Base-by-base conservation (phyloP, 1,140 invertebrate species). In the Heliconius himera region DNA sequence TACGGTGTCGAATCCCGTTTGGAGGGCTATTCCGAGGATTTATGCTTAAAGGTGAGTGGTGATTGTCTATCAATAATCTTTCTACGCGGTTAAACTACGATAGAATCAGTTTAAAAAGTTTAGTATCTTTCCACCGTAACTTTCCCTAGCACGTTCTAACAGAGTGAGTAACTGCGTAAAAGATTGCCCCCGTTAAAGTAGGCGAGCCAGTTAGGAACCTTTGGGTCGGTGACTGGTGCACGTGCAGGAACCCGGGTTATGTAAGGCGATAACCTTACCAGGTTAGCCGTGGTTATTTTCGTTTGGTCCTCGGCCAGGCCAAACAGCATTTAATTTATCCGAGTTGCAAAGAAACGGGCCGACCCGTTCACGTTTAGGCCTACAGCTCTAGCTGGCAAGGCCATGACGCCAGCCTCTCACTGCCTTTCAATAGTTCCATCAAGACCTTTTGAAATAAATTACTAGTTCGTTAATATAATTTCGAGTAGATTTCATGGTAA, bases 11-110 rank as follows among this genome's bases (percentile, higher is more conserved):
- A 88, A 88, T 89, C 86, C 89, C 86, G 90, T 91, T 90, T 87
- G 88, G 86, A 87, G 83, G 82, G 86, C 85, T 81, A 81, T 38
- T 82, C 73, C 81, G 85, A 83, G 81, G 87, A 89, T 91, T 89
- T 88, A 84, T 83, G 88, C 85, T 89, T 80, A 89, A 91, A 94
- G 90, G 93, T 94, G 81, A 90, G 92, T 90, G 49, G 54, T 36
- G 1, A 36, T 16, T 20, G 38, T 9, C 6, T 13, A 22, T 18
- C 26, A 51, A 33, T 36, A 71, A n/a, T 11, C 26, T 1, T 11
- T 3, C 18, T 13, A 2, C 9, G 18, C 2, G 11, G 66, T 41
- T 29, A 26, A 22, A 76, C 60, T 41, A 33, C 60, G 33, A n/a
- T 70, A 13, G 60, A 46, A 56, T 76, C 9, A 49, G 8, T 46